These are phyloP conservation scores for Rhizomys pruinosus DNA, from an alignment of 2,113 vertebrate genomes.

Conservation along the genomic window DNA sequence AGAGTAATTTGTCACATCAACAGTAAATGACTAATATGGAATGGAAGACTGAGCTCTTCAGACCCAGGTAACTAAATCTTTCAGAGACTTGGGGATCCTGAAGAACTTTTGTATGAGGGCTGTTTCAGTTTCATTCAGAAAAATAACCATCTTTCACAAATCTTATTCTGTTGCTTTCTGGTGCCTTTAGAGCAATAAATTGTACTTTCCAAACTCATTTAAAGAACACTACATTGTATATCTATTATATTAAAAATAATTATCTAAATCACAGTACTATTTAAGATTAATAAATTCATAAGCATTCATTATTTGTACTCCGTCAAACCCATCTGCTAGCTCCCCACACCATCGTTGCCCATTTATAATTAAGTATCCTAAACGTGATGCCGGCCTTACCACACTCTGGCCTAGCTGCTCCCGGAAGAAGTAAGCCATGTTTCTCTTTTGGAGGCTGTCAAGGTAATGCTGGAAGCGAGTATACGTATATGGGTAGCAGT, in stretches of 20 bases:
- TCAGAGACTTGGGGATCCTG: neutral
- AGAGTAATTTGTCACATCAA: neutral
- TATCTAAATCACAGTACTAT: neutral
- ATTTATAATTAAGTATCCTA: neutral
- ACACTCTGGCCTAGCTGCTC: conserved; percentile 96
- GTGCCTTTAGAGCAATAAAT: neutral
- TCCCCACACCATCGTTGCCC: neutral
- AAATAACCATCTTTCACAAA: conserved; percentile 34
- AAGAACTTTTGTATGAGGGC: neutral
- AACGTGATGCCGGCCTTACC: conserved; percentile 86
- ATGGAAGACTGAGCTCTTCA: neutral
- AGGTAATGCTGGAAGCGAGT: conserved; percentile 97
- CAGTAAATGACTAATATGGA: neutral
- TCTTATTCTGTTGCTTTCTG: conserved; percentile 31
- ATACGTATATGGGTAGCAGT: conserved; percentile 99
- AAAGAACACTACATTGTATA: no score
- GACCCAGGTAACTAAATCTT: neutral
- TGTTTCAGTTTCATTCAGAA: conserved; percentile 36
- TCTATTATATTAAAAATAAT: no score
- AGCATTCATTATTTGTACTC: conserved; percentile 35
- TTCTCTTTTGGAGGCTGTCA: conserved; percentile 92
- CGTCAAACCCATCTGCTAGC: neutral
- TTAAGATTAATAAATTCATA: neutral
- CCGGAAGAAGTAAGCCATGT: conserved; percentile 94
- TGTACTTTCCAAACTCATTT: neutral